Evolutionary conservation across 2,797 vertebrate species (phyloP), one percentile per base, ranked within the genome.

Genomic region (Alauda arvensis): DNA sequence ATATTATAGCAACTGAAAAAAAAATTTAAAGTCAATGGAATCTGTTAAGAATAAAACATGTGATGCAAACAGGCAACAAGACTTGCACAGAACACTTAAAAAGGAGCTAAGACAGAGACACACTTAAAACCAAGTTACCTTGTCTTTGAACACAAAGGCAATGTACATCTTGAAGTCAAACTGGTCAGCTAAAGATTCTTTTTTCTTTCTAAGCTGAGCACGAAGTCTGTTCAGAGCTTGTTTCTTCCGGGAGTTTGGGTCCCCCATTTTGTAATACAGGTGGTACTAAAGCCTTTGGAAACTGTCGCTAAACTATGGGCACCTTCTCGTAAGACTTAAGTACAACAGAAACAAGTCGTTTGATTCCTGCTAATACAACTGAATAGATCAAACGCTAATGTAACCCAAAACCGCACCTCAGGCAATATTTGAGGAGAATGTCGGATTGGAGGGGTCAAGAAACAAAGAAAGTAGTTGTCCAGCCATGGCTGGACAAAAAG

Each of bases 111-210:
- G 10, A 21, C 29, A 49, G 10, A 17, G 19, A 75, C 10, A 83
- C 52, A 51, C 23, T 43, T 33, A n/a, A 49, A 88, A 76, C 29
- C 51, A 82, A 95, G 95, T 97, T 98, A 99, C 99, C 99, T 99
- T 99, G 95, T 99, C 99, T 97, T 99, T 99, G 98, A 99, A 99
- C 96, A 99, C 99, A 96, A 99, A 99, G 98, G 99, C 99, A 97
- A 99, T 98, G 97, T 99, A 99, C 98, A 99, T 99, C 98, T 99
- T 99, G 98, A 99, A 99, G 98, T 99, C 99, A 97, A 99, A 99
- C 99, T 99, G 99, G 98, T 99, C 99, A 97, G 99, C 99, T 98
- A 99, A 98, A 98, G 99, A 99, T 97, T 99, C 99, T 98, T 99
- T 98, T 98, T 99, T 99, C 98, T 99, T 99, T 96, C 99, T 98